Evolutionary conservation across 2,113 vertebrate species (phyloP).

Genomic region (Sturnira hondurensis): DNA sequence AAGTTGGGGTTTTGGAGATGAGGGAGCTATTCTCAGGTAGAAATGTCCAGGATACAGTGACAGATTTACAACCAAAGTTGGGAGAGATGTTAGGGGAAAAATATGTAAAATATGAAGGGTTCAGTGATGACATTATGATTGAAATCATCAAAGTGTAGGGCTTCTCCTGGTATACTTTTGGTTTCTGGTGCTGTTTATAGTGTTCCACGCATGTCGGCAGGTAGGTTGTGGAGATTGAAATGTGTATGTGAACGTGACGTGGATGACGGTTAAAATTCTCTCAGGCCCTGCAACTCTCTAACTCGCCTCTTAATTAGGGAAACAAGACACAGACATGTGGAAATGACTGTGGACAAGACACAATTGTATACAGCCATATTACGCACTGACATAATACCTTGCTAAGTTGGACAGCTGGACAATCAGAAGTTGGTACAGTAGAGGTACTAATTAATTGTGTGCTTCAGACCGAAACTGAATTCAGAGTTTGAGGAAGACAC

Average conservation of each 20-base stretch:
- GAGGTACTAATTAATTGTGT: not conserved
- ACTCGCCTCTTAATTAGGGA: not conserved
- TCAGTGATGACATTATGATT: slow-evolving; percentile 33
- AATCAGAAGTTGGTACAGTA: not conserved
- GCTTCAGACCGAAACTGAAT: not conserved
- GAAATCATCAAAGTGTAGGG: slow-evolving; percentile 22
- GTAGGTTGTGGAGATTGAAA: not conserved
- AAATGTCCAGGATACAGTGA: not conserved
- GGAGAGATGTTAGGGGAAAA: slow-evolving; percentile 15
- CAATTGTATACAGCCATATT: not conserved
- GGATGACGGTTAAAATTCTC: not conserved
- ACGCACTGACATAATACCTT: not conserved
- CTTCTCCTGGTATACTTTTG: not conserved
- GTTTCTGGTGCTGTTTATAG: not conserved
- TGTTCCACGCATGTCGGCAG: not conserved
- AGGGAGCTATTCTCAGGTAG: not conserved
- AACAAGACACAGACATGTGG: not conserved
- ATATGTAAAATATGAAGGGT: not conserved
- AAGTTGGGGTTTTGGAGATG: slow-evolving; percentile 16
- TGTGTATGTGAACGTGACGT: not conserved
- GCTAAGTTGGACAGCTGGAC: not conserved
- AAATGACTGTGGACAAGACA: not conserved
- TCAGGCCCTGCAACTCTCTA: not conserved
- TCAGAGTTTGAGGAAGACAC: not conserved
- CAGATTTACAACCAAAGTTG: slow-evolving; percentile 44